Conservation (phyloP, 2,113 vertebrate genomes). For the Pteronura brasiliensis region DNA sequence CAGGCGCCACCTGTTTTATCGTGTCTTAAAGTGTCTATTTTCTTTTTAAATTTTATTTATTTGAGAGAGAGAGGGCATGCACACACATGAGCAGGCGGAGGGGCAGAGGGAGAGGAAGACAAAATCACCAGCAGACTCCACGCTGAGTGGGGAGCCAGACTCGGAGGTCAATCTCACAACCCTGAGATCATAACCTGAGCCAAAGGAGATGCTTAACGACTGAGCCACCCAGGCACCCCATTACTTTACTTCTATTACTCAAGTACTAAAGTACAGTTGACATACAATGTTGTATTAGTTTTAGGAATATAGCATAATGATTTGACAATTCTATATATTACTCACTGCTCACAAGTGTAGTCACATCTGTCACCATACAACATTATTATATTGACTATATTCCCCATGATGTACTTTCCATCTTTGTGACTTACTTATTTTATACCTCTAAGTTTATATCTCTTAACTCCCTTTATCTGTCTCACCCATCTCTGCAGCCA, state of each 20-base stretch:
- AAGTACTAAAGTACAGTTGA: not conserved
- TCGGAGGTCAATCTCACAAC: not conserved
- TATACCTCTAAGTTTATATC: not conserved
- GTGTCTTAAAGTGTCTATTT: not conserved
- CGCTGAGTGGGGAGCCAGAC: not conserved
- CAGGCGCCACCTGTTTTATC: no score
- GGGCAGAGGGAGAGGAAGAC: not conserved
- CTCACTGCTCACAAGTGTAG: not conserved
- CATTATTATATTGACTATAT: not conserved
- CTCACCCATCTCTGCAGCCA: not conserved
- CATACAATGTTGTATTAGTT: not conserved
- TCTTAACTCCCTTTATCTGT: not conserved
- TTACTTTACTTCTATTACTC: not conserved
- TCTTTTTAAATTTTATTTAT: not conserved
- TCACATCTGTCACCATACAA: not conserved
- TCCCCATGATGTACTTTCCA: not conserved
- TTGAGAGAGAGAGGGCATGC: not conserved
- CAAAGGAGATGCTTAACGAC: no score
- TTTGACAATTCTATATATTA: not conserved
- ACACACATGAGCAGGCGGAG: not conserved
- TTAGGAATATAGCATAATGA: not conserved
- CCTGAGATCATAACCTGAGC: not conserved
- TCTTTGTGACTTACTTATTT: not conserved
- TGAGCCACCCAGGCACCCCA: not conserved
- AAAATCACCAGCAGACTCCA: not conserved